These are phyloP conservation scores for Felis chaus DNA, from an alignment of 2,113 vertebrate genomes.

Conservation along the genomic window DNA sequence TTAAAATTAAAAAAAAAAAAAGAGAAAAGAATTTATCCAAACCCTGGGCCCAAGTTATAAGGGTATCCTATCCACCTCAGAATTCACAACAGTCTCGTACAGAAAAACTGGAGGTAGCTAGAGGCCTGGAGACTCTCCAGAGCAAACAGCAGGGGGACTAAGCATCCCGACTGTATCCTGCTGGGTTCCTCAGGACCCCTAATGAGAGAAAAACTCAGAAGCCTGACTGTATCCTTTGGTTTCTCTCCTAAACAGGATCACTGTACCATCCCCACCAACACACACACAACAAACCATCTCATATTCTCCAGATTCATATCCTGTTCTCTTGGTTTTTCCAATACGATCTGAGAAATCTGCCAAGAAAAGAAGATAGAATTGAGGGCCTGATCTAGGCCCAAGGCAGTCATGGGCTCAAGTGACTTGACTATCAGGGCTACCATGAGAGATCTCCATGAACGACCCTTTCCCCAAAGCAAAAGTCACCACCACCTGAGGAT, in stretches of 20 bases:
- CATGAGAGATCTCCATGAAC: background rate
- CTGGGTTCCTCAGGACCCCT: background rate
- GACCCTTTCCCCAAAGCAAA: background rate
- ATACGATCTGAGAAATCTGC: constrained; percentile 97
- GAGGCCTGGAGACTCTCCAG: background rate
- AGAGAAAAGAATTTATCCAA: background rate
- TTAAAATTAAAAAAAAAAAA: no score
- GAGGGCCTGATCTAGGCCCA: background rate
- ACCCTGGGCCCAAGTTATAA: background rate
- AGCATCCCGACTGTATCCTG: background rate
- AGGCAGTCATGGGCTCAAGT: background rate
- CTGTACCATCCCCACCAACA: background rate
- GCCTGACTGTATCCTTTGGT: background rate
- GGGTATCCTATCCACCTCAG: background rate
- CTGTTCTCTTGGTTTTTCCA: constrained; percentile 91
- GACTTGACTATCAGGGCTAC: background rate
- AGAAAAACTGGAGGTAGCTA: background rate
- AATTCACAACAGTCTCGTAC: background rate
- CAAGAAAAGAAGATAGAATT: constrained; percentile 32
- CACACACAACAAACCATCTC: constrained; percentile 89
- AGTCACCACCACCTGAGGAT: background rate
- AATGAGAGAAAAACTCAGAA: background rate
- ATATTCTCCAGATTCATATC: constrained; percentile 95
- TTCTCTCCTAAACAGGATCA: background rate
- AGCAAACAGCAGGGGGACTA: background rate